Evolutionary conservation across 2,888 invertebrate genomes (phyloP), one percentile per base, ranked within the genome.

Genomic region (Cheilosia vulpina): DNA sequence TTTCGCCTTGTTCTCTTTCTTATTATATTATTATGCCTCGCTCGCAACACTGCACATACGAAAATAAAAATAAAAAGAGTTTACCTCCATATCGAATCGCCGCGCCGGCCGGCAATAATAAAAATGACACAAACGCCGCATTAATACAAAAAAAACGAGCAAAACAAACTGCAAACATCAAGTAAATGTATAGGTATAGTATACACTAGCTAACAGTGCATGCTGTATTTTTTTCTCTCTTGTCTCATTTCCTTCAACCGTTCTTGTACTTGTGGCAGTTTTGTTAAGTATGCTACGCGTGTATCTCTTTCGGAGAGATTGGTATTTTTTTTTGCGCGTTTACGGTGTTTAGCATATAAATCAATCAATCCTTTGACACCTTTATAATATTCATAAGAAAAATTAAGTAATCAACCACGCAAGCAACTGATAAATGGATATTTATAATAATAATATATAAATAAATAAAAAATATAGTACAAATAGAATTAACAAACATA

Each of bases 401-500:
- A 73, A 13, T 24, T 53, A 19, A 58, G 62, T 55, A 41, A 55
- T 38, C 2, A 13, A 55, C 50, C 17, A 78, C 58, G 27, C 68
- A 83, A 60, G 72, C 66, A 77, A 77, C 55, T 57, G 57, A 78
- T 78, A 69, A 45, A 73, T 79, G 83, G 53, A 83, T 73, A 69
- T 75, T 71, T 24, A 45, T 50, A 71, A 47, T 53, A 62, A 27
- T 24, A 24, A 24, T 21, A 21, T n/a, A n/a, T n/a, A n/a, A n/a
- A n/a, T n/a, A 24, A 24, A 15, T 1, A 47, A 47, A 68, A 68
- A 80, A 80, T 69, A 80, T 69, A 80, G 80, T 80, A 80, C 80
- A 84, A 84, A 84, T 84, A 84, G 79, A 84, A 84, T 80, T 84
- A 80, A 84, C 75, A 65, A 76, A 82, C 76, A 68, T 41, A 69